These are phyloP conservation scores for Matsumurasca onukii DNA, from an alignment of 1,140 invertebrate species.

Conservation along the genomic window DNA sequence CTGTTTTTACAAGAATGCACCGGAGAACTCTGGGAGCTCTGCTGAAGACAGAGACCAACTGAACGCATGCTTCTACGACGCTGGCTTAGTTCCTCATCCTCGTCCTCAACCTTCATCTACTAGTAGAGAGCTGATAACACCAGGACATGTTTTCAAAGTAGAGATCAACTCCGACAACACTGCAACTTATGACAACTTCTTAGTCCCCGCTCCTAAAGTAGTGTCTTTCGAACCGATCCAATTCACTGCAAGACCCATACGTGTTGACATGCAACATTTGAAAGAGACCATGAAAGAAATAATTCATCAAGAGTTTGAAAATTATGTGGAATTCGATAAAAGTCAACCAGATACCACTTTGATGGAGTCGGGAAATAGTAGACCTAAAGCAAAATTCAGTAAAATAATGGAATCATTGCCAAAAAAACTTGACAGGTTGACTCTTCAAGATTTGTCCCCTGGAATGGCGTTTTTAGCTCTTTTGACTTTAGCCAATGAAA, in stretches of 20 bases:
- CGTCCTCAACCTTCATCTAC: background rate
- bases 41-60: background rate
- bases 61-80: slow-evolving; percentile 10
- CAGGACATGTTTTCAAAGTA: no score
- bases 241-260: background rate
- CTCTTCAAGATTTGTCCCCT: background rate
- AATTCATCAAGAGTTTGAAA: background rate
- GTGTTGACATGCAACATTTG: slow-evolving; percentile 12
- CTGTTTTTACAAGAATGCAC: slow-evolving; percentile 6
- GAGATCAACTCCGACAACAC: background rate
- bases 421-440: background rate
- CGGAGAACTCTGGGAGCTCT: background rate
- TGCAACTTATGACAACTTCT: background rate
- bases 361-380: background rate
- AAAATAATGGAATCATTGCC: background rate
- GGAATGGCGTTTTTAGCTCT: background rate
- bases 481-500: slow-evolving; percentile 3
- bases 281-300: background rate
- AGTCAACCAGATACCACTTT: no score
- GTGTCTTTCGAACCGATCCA: background rate
- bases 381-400: slow-evolving; percentile 8
- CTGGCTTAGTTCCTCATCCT: background rate
- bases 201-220: slow-evolving; percentile 9
- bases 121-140: background rate
- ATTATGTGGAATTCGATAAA: background rate